phyloP scores from a whole-genome alignment of 2,888 invertebrate genomes.

The Campoplex nolae region DNA sequence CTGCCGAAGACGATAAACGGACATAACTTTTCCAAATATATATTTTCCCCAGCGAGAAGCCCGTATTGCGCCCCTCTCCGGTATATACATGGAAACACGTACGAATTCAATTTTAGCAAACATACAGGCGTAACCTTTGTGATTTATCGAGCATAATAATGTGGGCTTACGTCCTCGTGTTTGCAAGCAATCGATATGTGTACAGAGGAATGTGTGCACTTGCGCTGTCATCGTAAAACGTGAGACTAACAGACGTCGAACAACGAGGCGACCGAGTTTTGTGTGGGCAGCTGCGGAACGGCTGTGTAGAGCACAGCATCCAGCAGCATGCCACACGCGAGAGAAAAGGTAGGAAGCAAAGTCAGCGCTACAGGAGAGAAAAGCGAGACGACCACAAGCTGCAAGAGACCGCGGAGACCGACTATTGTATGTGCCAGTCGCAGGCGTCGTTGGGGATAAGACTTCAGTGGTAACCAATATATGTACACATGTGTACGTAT shows the following conservation, averaged over 20 bases:
- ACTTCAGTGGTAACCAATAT: conserved; percentile 14
- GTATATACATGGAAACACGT: conserved; percentile 2
- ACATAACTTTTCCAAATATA: not conserved
- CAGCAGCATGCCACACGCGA: conserved; percentile 16
- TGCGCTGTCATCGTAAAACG: conserved; percentile 58
- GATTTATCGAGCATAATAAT: conserved; percentile 17
- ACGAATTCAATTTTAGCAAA: not conserved
- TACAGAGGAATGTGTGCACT: conserved; percentile 7
- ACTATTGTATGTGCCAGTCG: conserved; percentile 58
- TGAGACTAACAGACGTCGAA: conserved; percentile 34
- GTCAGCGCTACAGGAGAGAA: conserved; percentile 43
- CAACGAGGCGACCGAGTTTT: conserved; percentile 47
- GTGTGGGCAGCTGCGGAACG: conserved; percentile 25
- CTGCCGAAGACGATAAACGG: not conserved
- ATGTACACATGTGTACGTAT: not conserved
- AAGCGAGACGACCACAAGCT: conserved; percentile 35
- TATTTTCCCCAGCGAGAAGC: not conserved
- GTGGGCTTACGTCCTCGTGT: not conserved
- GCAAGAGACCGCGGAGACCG: conserved; percentile 28
- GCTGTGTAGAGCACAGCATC: too few relatives aligned
- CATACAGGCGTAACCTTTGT: not conserved
- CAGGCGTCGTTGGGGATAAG: conserved; percentile 39
- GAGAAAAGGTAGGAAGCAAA: conserved; percentile 49
- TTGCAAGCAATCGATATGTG: conserved; percentile 27
- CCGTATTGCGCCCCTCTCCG: not conserved